Percentiles rank a stretch among this genome's conserved stretches.
phyloP scores from a whole-genome alignment of 2,888 invertebrate species.

The Luperina testacea region DNA sequence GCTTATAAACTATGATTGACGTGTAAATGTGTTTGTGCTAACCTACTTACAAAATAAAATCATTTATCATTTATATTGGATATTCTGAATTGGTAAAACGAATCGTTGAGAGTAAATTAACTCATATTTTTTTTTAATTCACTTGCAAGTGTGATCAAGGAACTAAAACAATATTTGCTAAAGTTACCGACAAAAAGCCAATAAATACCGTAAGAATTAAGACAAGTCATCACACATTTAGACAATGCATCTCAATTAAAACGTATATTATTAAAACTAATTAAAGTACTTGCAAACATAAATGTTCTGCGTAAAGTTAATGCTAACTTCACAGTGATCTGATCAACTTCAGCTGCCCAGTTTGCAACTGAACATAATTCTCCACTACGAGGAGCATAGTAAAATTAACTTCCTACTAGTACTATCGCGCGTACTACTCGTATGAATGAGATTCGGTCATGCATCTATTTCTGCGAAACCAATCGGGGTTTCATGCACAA shows the following conservation, averaged over 20 bases:
- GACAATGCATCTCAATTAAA: background rate
- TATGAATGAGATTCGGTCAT: slow-evolving; percentile 39
- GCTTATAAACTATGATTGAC: too few relatives aligned
- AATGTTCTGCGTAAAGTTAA: background rate
- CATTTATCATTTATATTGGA: too few relatives aligned
- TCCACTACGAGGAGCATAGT: slow-evolving; percentile 6
- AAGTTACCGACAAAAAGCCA: background rate
- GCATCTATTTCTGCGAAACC: slow-evolving; percentile 25
- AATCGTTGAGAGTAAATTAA: background rate
- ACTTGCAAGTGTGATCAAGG: background rate
- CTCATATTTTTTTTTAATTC: background rate
- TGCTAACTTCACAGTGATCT: background rate
- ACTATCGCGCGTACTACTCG: slow-evolving; percentile 31
- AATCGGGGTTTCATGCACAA: slow-evolving; percentile 43
- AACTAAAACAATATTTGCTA: too few relatives aligned
- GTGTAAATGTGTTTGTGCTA: too few relatives aligned
- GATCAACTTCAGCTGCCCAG: slow-evolving; percentile 3
- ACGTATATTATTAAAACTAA: background rate
- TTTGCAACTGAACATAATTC: background rate
- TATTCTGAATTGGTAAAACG: background rate
- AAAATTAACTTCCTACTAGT: slow-evolving; percentile 20
- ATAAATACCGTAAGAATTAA: background rate
- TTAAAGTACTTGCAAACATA: background rate
- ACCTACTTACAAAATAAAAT: too few relatives aligned
- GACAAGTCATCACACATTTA: background rate